phyloP scores from a whole-genome alignment of 2,113 vertebrate genomes.

The Mesembrinibis cayennensis region DNA sequence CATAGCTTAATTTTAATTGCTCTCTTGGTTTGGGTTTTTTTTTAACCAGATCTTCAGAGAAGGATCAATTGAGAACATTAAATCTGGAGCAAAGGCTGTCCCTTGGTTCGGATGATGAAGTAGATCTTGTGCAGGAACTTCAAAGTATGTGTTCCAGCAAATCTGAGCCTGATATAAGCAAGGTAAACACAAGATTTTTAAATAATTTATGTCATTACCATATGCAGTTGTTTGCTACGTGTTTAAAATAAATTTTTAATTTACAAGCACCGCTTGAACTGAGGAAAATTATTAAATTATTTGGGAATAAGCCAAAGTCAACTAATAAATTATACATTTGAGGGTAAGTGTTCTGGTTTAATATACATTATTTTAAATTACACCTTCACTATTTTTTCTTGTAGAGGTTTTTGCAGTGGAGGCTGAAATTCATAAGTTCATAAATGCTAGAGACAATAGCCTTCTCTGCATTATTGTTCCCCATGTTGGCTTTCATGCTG shows the following conservation, averaged over 20 bases:
- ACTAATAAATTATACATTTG: not conserved
- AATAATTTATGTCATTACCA: not conserved
- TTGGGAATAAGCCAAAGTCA: not conserved
- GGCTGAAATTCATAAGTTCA: not conserved
- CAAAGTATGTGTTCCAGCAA: conserved; percentile 94
- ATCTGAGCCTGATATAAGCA: conserved; percentile 95
- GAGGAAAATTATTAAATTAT: not conserved
- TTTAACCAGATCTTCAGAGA: conserved; percentile 63
- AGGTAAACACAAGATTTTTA: conserved; percentile 74
- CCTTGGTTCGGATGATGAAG: conserved; percentile 87
- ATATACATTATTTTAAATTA: not conserved
- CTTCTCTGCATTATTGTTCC: not conserved
- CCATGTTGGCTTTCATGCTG: not conserved
- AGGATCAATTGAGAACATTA: conserved; percentile 53
- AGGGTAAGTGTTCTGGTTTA: not conserved
- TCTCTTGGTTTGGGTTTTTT: not conserved
- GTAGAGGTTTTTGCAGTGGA: not conserved
- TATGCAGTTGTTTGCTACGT: not conserved
- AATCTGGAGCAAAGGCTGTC: conserved; percentile 78
- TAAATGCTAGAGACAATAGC: not conserved
- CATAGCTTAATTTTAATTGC: not conserved
- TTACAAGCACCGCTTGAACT: not conserved
- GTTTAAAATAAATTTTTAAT: conserved; percentile 6
- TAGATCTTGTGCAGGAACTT: conserved; percentile 88
- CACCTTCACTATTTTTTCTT: not conserved